Percentiles rank a stretch among this genome's conserved stretches.
Evolutionary conservation across 2,797 vertebrate species (phyloP).

Genomic region (Enteromius treurensis): DNA sequence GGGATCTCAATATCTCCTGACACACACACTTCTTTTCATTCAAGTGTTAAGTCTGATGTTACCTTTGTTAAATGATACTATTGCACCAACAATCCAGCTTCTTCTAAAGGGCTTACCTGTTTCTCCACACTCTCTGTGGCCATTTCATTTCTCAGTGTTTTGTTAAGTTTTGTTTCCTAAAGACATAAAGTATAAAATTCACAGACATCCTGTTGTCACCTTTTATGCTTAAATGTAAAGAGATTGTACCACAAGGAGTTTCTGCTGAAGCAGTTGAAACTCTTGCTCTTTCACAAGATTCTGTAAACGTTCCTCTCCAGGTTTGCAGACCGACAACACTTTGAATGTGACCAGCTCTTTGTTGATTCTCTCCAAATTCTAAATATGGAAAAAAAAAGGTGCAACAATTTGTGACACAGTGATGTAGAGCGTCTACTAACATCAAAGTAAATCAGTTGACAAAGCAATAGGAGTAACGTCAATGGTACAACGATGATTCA

Average conservation of each 20-base stretch:
- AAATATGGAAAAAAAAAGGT: slow-evolving; percentile 50
- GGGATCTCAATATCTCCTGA: slow-evolving; percentile 84
- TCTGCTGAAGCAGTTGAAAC: slow-evolving; percentile 83
- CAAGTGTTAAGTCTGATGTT: slow-evolving; percentile 11
- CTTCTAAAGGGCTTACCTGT: slow-evolving; percentile 73
- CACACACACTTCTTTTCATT: slow-evolving; percentile 24
- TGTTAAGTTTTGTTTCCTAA: slow-evolving; percentile 86
- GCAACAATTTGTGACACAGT: not conserved
- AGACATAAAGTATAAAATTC: slow-evolving; percentile 26
- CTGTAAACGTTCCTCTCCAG: slow-evolving; percentile 77
- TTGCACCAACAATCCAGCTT: slow-evolving; percentile 13
- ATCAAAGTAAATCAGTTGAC: not conserved
- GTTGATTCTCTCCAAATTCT: slow-evolving; percentile 87
- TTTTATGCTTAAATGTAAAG: not conserved
- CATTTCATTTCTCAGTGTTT: slow-evolving; percentile 81
- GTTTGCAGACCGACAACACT: slow-evolving; percentile 76
- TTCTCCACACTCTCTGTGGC: slow-evolving; percentile 80
- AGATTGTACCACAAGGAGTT: slow-evolving; percentile 79
- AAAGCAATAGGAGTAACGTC: not conserved
- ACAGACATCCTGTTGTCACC: not conserved
- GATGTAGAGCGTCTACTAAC: not conserved
- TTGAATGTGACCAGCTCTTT: slow-evolving; percentile 85
- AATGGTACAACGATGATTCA: slow-evolving; percentile 6
- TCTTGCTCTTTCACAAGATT: slow-evolving; percentile 79
- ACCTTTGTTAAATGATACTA: slow-evolving; percentile 21